Conservation (phyloP, 2,888 invertebrate genomes). For the Cheilosia grossa region DNA sequence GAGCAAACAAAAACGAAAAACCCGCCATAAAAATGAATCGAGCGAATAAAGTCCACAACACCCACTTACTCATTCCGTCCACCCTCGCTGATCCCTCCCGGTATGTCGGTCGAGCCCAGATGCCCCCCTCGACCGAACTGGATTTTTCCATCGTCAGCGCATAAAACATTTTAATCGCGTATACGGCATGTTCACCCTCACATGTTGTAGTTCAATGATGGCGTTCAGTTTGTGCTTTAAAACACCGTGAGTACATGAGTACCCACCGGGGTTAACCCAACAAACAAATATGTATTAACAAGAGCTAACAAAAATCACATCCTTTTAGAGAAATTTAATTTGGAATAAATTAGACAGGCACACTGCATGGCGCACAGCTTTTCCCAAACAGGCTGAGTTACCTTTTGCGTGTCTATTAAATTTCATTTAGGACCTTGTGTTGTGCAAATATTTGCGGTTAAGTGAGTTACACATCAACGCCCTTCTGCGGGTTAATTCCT, state of each 20-base stretch:
- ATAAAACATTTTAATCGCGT: conserved; percentile 71
- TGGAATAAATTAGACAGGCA: conserved; percentile 61
- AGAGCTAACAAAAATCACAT: conserved; percentile 13
- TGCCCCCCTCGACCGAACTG: conserved; percentile 10
- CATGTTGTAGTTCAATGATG: conserved; percentile 36
- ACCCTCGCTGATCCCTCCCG: not conserved
- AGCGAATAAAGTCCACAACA: conserved; percentile 39
- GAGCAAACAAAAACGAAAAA: conserved; percentile 29
- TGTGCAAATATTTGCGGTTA: conserved; percentile 67
- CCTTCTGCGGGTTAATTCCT: conserved; percentile 57
- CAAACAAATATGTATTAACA: conserved; percentile 30
- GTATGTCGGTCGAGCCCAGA: not conserved
- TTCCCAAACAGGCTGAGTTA: conserved; percentile 8
- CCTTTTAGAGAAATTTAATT: conserved; percentile 57
- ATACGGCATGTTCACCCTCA: conserved; percentile 47
- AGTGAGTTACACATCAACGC: conserved; percentile 63
- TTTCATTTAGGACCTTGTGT: conserved; percentile 58
- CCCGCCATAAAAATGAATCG: conserved; percentile 42
- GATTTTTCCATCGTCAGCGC: conserved; percentile 49
- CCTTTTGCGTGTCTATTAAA: conserved; percentile 70
- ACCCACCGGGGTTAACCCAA: conserved; percentile 25
- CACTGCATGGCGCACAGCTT: not conserved
- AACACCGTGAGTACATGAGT: conserved; percentile 5
- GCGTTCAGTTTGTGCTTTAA: conserved; percentile 30
- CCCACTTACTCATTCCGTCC: conserved; percentile 25